phyloP scores from a whole-genome alignment of 53 echinoderm and acorn worm species.

The Pentamera pediparva region DNA sequence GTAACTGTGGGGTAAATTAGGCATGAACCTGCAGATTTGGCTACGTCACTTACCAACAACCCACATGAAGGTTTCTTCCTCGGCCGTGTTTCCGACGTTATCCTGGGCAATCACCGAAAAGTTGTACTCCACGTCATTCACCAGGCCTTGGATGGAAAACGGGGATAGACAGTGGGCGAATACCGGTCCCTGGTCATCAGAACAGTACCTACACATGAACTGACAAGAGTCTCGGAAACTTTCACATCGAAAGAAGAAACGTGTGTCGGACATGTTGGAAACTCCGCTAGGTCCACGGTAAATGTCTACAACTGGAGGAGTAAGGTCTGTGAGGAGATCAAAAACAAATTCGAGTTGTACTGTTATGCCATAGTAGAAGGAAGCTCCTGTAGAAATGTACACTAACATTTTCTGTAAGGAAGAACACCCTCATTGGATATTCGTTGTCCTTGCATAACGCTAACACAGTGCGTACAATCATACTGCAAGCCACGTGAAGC shows the following conservation, averaged over 20 bases:
- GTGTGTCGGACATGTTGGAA: neutral
- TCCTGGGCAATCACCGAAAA: slow-evolving; percentile 5
- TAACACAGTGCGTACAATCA: too few species aligned
- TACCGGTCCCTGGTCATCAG: neutral
- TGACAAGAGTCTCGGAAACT: neutral
- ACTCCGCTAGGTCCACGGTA: neutral
- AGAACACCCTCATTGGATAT: too few species aligned
- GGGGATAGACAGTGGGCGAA: neutral
- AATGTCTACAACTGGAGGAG: neutral
- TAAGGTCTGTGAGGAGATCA: neutral
- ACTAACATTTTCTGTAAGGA: too few species aligned
- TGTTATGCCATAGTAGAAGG: too few species aligned
- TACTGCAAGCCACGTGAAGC: too few species aligned
- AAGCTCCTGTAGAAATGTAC: too few species aligned
- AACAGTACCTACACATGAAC: neutral
- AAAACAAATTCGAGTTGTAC: too few species aligned
- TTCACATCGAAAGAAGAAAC: neutral
- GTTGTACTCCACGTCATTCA: neutral
- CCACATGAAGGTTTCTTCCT: neutral
- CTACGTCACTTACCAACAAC: slow-evolving; percentile 6
- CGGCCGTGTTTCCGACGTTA: slow-evolving; percentile 7
- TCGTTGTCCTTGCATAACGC: too few species aligned
- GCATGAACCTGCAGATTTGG: too few species aligned
- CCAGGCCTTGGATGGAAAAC: neutral
- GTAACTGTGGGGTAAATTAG: too few species aligned